A percentile compares a stretch with the other conserved stretches of the same genome.
Evolutionary conservation across 2,113 vertebrate genomes (phyloP).

Genomic region (Emydocephalus ijimae): DNA sequence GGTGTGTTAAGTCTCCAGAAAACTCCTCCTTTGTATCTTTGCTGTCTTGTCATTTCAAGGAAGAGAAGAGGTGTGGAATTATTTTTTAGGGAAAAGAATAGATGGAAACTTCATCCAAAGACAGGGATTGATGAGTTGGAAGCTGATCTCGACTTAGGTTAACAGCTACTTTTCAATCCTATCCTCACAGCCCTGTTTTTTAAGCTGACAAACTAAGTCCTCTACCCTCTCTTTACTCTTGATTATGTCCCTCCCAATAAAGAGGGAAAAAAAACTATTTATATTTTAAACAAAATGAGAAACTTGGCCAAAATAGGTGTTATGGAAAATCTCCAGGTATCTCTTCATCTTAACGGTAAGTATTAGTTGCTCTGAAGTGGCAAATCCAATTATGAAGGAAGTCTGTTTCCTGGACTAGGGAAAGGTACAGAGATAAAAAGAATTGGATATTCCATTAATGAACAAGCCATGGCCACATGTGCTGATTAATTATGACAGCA

Average conservation of each 20-base stretch:
- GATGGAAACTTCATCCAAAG: not conserved
- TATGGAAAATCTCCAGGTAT: conserved; percentile 34
- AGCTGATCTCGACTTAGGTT: not conserved
- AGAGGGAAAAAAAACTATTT: not conserved
- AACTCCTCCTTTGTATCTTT: not conserved
- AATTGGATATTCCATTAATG: conserved; percentile 20
- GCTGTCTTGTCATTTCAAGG: not conserved
- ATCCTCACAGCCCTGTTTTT: not conserved
- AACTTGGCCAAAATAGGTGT: conserved; percentile 5
- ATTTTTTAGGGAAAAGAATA: not conserved
- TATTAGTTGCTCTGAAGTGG: conserved; percentile 5
- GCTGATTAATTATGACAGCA: conserved; percentile 14
- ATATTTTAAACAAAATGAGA: not conserved
- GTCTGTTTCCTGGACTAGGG: conserved; percentile 23
- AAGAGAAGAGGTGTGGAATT: not conserved
- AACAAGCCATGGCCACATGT: not conserved
- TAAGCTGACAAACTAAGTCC: not conserved
- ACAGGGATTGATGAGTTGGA: not conserved
- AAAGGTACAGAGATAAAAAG: conserved; percentile 14
- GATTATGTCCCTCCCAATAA: no score
- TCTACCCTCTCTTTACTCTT: not conserved
- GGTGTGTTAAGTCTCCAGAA: not conserved
- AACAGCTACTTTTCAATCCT: not conserved
- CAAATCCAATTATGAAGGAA: conserved; percentile 30
- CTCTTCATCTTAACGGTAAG: conserved; percentile 1